phyloP scores from a whole-genome alignment of 2,888 invertebrate genomes.

The Gryllus longicercus region DNA sequence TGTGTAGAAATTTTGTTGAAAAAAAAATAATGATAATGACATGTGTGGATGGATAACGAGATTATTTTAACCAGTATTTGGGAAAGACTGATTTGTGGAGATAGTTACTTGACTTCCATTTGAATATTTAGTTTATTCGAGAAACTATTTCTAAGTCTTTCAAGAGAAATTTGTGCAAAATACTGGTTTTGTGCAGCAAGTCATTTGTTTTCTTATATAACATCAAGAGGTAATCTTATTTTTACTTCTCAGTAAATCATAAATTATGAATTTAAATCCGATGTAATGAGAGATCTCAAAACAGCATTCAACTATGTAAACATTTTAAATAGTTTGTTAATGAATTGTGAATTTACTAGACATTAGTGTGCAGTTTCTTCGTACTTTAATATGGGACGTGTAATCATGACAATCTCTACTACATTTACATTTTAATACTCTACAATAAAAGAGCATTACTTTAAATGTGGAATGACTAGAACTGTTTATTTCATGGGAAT shows the following conservation, averaged over 20 bases:
- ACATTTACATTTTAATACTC: neutral
- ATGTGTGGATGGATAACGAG: neutral
- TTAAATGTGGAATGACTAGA: too few species aligned
- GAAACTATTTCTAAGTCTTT: neutral
- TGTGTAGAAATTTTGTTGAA: too few species aligned
- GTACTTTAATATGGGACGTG: neutral
- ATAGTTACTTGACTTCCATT: neutral
- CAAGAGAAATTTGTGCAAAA: neutral
- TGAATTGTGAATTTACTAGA: neutral
- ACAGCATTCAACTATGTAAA: neutral
- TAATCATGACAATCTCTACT: slow-evolving; percentile 4
- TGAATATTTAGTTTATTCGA: too few species aligned
- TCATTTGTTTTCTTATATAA: neutral
- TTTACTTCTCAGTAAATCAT: neutral
- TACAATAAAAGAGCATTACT: too few species aligned
- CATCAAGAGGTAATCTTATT: neutral
- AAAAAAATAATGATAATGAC: neutral
- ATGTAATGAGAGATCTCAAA: neutral
- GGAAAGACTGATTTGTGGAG: neutral
- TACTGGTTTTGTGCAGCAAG: neutral
- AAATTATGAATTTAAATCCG: neutral
- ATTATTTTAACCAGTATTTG: neutral
- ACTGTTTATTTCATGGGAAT: too few species aligned
- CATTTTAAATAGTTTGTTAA: neutral
- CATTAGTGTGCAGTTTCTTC: neutral